Conservation (phyloP, 2,797 vertebrate genomes). For the Sarcophilus harrisii region DNA sequence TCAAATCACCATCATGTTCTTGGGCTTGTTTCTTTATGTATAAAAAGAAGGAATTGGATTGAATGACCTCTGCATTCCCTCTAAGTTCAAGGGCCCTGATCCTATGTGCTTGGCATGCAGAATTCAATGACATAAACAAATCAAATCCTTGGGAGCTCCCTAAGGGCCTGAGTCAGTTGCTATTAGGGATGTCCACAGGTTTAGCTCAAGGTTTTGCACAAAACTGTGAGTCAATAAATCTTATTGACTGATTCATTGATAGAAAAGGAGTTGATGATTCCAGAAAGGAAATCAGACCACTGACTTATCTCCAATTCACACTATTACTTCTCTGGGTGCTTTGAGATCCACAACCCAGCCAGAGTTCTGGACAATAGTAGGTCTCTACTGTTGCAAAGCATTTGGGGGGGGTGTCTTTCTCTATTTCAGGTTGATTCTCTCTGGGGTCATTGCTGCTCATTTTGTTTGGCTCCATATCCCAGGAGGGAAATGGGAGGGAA, state of each 20-base stretch:
- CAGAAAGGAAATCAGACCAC: not conserved
- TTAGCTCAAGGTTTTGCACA: not conserved
- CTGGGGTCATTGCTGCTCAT: conserved; percentile 47
- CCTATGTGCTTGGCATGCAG: not conserved
- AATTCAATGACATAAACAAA: not conserved
- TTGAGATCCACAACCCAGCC: not conserved
- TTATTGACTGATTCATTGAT: not conserved
- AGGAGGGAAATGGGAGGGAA: not conserved
- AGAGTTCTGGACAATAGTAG: not conserved
- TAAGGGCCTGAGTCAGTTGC: not conserved
- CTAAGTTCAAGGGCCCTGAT: not conserved
- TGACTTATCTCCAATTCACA: fast-evolving
- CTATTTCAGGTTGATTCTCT: conserved; percentile 50
- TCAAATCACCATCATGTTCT: not conserved
- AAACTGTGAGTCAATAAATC: not conserved
- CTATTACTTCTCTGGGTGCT: not conserved
- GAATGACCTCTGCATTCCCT: not conserved
- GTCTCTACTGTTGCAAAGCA: not conserved
- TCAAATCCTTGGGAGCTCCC: not conserved
- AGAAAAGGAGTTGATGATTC: not conserved
- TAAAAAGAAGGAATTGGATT: not conserved
- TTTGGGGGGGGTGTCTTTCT: conserved; percentile 14
- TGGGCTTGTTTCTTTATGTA: not conserved
- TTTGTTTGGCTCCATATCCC: conserved; percentile 37
- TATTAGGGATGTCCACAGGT: not conserved